Percentiles rank a stretch among this genome's conserved stretches.
phyloP scores from a whole-genome alignment of 1,140 invertebrate species.

The Drosophila parabipectinata region DNA sequence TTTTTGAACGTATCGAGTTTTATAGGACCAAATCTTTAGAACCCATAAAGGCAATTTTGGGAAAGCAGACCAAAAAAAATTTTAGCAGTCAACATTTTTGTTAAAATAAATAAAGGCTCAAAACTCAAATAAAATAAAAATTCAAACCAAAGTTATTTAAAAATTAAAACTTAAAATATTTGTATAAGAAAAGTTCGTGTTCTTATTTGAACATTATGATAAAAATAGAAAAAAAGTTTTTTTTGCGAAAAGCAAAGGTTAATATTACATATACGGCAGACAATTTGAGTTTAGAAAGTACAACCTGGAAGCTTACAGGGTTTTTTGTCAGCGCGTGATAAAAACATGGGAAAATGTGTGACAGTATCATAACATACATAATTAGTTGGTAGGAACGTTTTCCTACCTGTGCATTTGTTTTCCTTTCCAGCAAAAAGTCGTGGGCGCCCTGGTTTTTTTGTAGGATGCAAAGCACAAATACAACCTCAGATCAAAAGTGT shows the following conservation, averaged over 20 bases:
- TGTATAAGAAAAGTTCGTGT: constrained; percentile 14
- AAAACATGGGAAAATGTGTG: constrained; percentile 23
- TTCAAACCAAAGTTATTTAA: constrained; percentile 18
- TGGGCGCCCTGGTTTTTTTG: too few species aligned
- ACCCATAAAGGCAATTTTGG: too few species aligned
- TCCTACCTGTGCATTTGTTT: too few species aligned
- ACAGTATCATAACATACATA: constrained; percentile 19
- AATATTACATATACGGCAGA: constrained; percentile 16
- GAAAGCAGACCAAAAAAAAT: too few species aligned
- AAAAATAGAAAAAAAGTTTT: constrained; percentile 23
- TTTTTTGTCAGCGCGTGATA: constrained; percentile 19
- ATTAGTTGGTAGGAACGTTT: constrained; percentile 19
- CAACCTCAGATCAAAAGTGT: constrained; percentile 30
- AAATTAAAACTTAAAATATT: constrained; percentile 15
- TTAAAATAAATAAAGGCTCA: too few species aligned
- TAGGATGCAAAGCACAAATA: constrained; percentile 16
- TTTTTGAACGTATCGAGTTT: too few species aligned
- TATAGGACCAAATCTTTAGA: too few species aligned
- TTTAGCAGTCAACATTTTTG: too few species aligned
- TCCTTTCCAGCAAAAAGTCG: too few species aligned
- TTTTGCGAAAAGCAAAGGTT: constrained; percentile 19
- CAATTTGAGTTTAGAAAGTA: constrained; percentile 21
- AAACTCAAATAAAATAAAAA: constrained; percentile 5
- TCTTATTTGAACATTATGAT: constrained; percentile 10
- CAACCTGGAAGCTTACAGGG: constrained; percentile 20